These are phyloP conservation scores for Sceliomorpha sp. DNA, from an alignment of 2,888 invertebrate species.

Conservation along the genomic window DNA sequence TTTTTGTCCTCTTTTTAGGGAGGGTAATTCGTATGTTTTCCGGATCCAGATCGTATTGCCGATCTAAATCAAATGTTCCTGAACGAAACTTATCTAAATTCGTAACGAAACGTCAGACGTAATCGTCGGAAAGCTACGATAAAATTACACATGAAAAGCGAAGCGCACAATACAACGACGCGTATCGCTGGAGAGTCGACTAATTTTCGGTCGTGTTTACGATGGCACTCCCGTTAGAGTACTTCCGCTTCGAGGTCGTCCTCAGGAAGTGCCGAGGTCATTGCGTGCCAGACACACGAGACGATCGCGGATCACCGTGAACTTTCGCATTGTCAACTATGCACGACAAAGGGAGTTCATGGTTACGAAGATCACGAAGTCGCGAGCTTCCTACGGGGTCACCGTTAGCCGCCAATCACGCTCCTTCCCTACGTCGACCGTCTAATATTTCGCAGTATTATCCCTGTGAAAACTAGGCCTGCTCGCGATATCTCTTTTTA, in stretches of 20 bases:
- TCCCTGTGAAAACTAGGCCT: constrained; percentile 34
- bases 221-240: constrained; percentile 65
- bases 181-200: constrained; percentile 29
- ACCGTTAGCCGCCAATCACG: constrained; percentile 66
- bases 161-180: too few species aligned
- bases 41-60: too few species aligned
- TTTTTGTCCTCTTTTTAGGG: too few species aligned
- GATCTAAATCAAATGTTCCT: too few species aligned
- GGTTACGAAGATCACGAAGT: constrained; percentile 60
- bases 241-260: constrained; percentile 67
- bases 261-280: constrained; percentile 71
- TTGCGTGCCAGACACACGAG: constrained; percentile 68
- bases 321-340: constrained; percentile 65
- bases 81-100: too few species aligned
- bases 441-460: constrained; percentile 33
- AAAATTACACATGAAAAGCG: too few species aligned
- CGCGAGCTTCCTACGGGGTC: constrained; percentile 63
- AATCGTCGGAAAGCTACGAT: too few species aligned
- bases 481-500: constrained; percentile 9
- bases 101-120: too few species aligned
- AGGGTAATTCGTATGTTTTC: too few species aligned
- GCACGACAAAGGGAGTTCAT: constrained; percentile 63
- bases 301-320: constrained; percentile 64
- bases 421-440: constrained; percentile 26
- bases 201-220: constrained; percentile 38